Base-by-base conservation (phyloP, 2,888 invertebrate species). In the Steinernema carpocapsae region DNA sequence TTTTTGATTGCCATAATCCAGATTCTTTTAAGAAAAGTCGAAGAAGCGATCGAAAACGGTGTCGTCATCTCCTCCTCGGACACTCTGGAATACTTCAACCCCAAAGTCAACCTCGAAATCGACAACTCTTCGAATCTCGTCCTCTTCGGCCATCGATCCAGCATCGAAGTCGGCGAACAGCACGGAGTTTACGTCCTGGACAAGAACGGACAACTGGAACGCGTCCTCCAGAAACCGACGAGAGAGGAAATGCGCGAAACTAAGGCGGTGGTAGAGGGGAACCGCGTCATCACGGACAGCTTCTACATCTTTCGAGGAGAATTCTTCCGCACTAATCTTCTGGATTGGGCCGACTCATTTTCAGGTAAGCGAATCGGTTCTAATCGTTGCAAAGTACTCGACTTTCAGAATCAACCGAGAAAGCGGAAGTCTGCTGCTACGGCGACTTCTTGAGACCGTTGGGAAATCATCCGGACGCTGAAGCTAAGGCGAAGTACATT, bases 191-290 rank as follows among this genome's bases (percentile, higher is more conserved):
- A 56, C 56, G 17, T 56, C 56, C 56, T 56, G 6, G 26, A 24
- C 6, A 26, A 26, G 1, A 43, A 43, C 14, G 56, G 26, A 12
- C 24, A 12, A 2, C 19, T 24, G 6, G 24, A 56, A 26, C 56
- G 56, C 22, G 56, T 56, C 56, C 56, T 56, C 26, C 56, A 56
- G 56, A 56, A 56, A 26, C 56, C 56, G 24, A 26, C 56, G 26
- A 14, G 56, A 22, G 17, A 6, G 6, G 56, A 12, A 22, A 56
- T 56, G 56, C 3, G 6, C 6, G 24, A 4, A 10, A 56, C 3
- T 17, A 26, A 17, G 4, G 56, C 56, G 14, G 6, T 51, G 22
- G 24, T 22, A 6, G 56, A 26, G 12, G 22, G 22, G 6, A 17
- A 56, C 26, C 26, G 22, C 17, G 56, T 26, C 24, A 24, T 56